These are phyloP conservation scores for Oxygymnocypris stewartii DNA, from an alignment of 2,113 vertebrate species.

Conservation along the genomic window DNA sequence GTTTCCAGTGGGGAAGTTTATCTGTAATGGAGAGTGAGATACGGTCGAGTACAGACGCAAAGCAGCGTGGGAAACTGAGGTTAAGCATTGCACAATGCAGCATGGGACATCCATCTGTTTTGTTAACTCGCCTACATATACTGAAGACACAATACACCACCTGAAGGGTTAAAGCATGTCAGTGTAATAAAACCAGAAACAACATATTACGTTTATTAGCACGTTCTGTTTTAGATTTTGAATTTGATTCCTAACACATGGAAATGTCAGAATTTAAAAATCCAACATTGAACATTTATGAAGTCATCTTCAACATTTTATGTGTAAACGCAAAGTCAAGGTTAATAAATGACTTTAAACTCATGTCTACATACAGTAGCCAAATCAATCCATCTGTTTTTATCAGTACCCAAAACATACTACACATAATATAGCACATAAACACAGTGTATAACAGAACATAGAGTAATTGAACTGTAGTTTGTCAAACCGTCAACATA, in stretches of 20 bases:
- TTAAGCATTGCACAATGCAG: neutral
- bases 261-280: no score
- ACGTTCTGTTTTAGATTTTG: neutral
- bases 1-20: constrained; percentile 4
- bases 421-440: no score
- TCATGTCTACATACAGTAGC: no score
- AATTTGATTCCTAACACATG: neutral
- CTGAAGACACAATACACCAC: neutral
- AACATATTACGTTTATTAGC: neutral
- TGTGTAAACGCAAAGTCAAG: no score
- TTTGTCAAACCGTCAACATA: no score
- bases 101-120: constrained; percentile 24
- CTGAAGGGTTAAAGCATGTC: neutral
- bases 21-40: constrained; percentile 24
- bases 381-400: no score
- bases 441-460: no score
- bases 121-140: neutral
- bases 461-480: no score
- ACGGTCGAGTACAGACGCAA: constrained; percentile 12
- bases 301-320: no score
- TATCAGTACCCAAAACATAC: no score
- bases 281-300: neutral
- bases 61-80: constrained; percentile 28
- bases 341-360: no score
- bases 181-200: neutral